phyloP scores from a whole-genome alignment of 2,797 vertebrate species.

The Protonibea diacanthus region DNA sequence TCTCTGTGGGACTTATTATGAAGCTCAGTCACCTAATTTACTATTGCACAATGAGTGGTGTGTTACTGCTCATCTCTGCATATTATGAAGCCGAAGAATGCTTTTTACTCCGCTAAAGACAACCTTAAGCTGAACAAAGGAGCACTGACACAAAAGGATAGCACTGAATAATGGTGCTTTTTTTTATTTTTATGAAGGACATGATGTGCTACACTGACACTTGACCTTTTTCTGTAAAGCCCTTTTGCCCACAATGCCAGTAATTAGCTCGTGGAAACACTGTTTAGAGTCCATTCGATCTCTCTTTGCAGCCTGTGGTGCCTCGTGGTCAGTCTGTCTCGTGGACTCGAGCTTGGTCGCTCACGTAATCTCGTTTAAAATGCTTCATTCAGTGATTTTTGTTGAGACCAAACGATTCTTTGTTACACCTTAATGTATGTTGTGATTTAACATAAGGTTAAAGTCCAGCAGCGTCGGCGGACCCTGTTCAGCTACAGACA shows the following conservation, averaged over 20 bases:
- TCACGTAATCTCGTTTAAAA: background rate
- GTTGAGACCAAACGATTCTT: no score
- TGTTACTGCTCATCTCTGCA: background rate
- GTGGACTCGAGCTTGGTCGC: background rate
- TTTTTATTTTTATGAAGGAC: background rate
- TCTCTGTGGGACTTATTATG: slow-evolving; percentile 11
- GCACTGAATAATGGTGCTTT: background rate
- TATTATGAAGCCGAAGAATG: background rate
- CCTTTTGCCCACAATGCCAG: background rate
- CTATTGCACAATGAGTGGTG: background rate
- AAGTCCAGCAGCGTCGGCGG: no score
- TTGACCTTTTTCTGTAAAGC: slow-evolving; percentile 14
- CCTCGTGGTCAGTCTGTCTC: background rate
- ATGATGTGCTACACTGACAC: background rate
- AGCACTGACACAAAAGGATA: background rate
- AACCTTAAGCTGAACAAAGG: background rate
- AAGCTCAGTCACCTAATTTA: background rate
- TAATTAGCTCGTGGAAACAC: slow-evolving; percentile 1
- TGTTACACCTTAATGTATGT: no score
- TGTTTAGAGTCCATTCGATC: background rate
- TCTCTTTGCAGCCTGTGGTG: background rate
- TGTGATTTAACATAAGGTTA: no score
- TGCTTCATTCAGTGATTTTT: no score
- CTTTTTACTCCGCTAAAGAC: background rate
- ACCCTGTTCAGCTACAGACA: no score